Conservation (phyloP, 2,113 vertebrate species). For the cat (Felis catus) region F.catus_Fca126_mat1.0 CM031413.1:157274501-157275000, state of each 20-base stretch:
- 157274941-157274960: fast-evolving
- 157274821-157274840: background rate
- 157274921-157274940: background rate
- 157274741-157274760: background rate
- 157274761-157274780: background rate
- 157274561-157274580: background rate
- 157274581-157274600: background rate
- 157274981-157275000: background rate
- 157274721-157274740: background rate
- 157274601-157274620: background rate
- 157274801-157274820: background rate
- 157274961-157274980: background rate
- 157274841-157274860: background rate
- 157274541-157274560: background rate
- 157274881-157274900: background rate
- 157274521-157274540: background rate
- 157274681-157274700: background rate
- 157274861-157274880: background rate
- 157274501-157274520: background rate
- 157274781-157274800: background rate
- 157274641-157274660: background rate
- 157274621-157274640: conserved; percentile 3
- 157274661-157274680: background rate
- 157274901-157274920: background rate
- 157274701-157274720: background rate